Conservation (phyloP, 2,888 invertebrate species). For the Danaus chrysippus region DNA sequence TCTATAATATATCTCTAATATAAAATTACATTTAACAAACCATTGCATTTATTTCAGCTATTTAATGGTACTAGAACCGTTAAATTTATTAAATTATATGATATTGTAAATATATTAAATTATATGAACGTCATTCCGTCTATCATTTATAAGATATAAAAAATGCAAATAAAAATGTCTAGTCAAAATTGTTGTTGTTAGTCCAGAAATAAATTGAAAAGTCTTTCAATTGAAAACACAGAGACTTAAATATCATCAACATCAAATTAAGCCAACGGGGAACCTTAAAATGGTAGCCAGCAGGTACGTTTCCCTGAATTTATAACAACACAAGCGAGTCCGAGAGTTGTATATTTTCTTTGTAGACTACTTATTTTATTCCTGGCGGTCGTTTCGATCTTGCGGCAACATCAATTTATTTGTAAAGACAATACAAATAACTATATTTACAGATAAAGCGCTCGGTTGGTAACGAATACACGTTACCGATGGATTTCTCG, state of each 20-base stretch:
- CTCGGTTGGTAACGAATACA: slow-evolving; percentile 3
- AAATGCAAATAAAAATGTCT: not conserved
- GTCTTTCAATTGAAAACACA: slow-evolving; percentile 15
- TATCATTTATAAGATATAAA: not conserved
- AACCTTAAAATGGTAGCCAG: slow-evolving; percentile 20
- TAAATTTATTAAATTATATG: too few relatives aligned
- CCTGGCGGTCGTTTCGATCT: slow-evolving; percentile 33
- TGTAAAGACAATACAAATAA: slow-evolving; percentile 24
- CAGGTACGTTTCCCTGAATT: slow-evolving; percentile 39
- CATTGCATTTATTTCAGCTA: too few relatives aligned
- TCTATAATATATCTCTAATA: not conserved
- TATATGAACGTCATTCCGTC: too few relatives aligned
- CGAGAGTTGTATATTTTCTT: slow-evolving; percentile 42
- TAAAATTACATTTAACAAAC: too few relatives aligned
- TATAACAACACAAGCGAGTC: slow-evolving; percentile 42
- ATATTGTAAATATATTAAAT: too few relatives aligned
- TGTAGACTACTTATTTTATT: slow-evolving; percentile 40
- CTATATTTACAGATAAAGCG: slow-evolving; percentile 11
- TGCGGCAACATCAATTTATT: slow-evolving; percentile 28
- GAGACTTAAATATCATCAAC: slow-evolving; percentile 27
- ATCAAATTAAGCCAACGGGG: slow-evolving; percentile 27
- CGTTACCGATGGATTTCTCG: slow-evolving; percentile 7
- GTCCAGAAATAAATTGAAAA: not conserved
- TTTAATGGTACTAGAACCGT: too few relatives aligned
- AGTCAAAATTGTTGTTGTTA: slow-evolving; percentile 4